These are phyloP conservation scores for Epinephelus cyanopodus DNA, from an alignment of 2,113 vertebrate genomes.

Conservation along the genomic window DNA sequence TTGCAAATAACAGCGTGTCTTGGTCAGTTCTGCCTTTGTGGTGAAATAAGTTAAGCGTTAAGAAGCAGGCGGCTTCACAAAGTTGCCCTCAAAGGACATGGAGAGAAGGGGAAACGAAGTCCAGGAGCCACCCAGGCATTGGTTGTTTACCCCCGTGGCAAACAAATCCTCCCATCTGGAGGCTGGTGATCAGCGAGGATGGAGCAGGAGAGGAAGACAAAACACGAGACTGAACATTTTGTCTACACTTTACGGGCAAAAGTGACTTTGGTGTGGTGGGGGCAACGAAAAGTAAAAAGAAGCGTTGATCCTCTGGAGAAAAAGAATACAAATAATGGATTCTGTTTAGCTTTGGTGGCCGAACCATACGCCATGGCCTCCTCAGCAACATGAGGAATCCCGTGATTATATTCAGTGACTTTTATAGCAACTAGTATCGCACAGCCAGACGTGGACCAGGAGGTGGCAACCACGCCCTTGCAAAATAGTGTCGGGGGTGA, in stretches of 20 bases:
- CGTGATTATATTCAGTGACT: no score
- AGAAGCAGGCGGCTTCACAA: constrained; percentile 1
- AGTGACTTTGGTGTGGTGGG: background rate
- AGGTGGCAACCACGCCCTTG: no score
- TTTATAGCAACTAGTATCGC: no score
- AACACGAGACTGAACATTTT: background rate
- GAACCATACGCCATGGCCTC: no score
- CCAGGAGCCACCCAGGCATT: constrained; percentile 57
- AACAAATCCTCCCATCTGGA: constrained; percentile 64
- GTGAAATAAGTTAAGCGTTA: constrained; percentile 20
- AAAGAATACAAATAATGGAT: background rate
- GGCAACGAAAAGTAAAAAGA: background rate
- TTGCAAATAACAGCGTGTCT: background rate
- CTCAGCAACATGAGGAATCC: no score
- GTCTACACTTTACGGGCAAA: constrained; percentile 30
- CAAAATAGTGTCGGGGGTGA: no score
- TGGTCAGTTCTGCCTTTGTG: constrained; percentile 5
- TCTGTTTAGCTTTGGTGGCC: background rate
- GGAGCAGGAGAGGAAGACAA: constrained; percentile 22
- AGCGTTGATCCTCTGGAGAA: no score
- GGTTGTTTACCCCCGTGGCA: constrained; percentile 74
- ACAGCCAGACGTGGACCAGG: no score
- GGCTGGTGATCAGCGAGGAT: constrained; percentile 48
- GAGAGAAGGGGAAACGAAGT: background rate
- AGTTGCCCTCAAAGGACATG: constrained; percentile 16